Evolutionary conservation across 1,140 invertebrate genomes (phyloP).

Genomic region (Archivesica marissinica): DNA sequence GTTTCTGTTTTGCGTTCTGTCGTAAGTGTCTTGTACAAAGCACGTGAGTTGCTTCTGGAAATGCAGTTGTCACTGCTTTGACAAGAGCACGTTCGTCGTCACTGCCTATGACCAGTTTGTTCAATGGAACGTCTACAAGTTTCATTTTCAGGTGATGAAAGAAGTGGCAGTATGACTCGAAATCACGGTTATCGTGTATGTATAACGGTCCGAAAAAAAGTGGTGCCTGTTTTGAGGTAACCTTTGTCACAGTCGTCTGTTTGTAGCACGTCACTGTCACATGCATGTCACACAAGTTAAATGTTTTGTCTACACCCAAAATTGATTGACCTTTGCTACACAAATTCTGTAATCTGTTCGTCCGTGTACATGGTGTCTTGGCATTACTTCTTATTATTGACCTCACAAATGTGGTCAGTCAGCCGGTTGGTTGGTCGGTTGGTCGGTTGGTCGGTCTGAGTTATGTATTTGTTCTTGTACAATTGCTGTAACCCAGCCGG

Average conservation of each 20-base stretch:
- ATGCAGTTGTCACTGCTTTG: conserved; percentile 30
- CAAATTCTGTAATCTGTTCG: conserved; percentile 59
- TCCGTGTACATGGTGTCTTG: conserved; percentile 57
- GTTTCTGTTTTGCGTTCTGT: conserved; percentile 38
- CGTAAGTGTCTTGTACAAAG: conserved; percentile 44
- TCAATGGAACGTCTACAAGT: neutral
- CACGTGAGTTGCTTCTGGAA: conserved; percentile 44
- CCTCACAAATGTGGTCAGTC: conserved; percentile 41
- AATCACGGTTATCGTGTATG: conserved; percentile 60
- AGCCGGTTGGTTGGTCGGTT: too few species aligned
- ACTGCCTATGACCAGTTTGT: conserved; percentile 46
- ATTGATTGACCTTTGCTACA: conserved; percentile 45
- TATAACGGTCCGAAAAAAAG: conserved; percentile 61
- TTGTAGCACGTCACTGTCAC: conserved; percentile 49
- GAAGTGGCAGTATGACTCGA: conserved; percentile 46
- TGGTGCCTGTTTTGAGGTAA: neutral
- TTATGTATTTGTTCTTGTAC: too few species aligned
- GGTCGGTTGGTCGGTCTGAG: too few species aligned
- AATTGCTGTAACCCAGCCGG: too few species aligned
- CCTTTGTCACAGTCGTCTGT: conserved; percentile 7
- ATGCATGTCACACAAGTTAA: conserved; percentile 63
- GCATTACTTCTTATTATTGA: conserved; percentile 18
- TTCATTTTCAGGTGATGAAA: conserved; percentile 39
- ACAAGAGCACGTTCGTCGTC: conserved; percentile 55
- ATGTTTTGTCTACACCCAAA: conserved; percentile 63